Conservation (phyloP, 2,797 vertebrate genomes). For the Eulemur albifrons region DNA sequence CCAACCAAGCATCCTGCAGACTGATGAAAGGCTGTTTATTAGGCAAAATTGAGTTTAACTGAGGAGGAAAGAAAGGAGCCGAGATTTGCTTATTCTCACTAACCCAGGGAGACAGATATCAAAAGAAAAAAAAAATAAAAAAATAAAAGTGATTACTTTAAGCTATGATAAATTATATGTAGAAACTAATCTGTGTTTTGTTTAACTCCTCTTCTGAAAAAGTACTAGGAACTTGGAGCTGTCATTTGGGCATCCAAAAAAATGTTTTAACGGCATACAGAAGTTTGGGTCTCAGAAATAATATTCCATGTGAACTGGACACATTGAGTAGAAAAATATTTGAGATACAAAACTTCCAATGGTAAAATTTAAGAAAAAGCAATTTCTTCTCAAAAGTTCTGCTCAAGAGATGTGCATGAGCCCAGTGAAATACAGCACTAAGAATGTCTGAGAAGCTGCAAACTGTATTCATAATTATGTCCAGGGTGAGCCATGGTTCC, state of each 20-base stretch:
- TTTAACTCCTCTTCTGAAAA: constrained; percentile 30
- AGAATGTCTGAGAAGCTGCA: neutral
- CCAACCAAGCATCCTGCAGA: neutral
- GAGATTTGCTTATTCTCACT: neutral
- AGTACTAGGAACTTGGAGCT: neutral
- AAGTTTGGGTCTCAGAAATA: constrained; percentile 38
- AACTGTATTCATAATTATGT: constrained; percentile 7
- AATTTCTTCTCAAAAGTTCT: constrained; percentile 1
- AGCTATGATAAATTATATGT: neutral
- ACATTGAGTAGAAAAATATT: neutral
- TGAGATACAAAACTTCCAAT: neutral
- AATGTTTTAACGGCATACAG: neutral
- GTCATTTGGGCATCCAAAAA: neutral
- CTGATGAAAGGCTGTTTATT: neutral
- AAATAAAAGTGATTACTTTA: neutral
- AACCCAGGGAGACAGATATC: neutral
- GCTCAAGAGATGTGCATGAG: neutral
- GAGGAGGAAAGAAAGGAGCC: neutral
- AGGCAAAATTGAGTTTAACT: neutral
- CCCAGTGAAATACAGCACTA: neutral
- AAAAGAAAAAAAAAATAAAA: neutral
- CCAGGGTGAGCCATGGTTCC: neutral
- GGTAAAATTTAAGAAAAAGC: neutral
- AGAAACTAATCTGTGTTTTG: neutral
- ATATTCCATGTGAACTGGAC: neutral